Conservation (phyloP, 1,140 invertebrate species). For the Potamilus streckersoni region DNA sequence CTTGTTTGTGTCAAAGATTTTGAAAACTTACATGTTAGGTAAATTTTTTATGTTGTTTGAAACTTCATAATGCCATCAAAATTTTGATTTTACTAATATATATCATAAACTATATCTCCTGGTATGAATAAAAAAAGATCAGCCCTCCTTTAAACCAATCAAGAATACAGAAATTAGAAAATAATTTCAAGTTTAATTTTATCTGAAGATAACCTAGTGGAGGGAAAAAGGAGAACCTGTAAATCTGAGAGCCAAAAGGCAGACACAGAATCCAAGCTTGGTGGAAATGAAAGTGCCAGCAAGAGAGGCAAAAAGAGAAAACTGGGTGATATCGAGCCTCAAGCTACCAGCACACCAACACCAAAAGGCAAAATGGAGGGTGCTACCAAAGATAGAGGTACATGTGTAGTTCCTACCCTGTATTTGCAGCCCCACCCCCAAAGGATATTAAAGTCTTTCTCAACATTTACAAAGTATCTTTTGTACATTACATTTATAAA, state of each 20-base stretch:
- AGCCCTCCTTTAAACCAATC: no score
- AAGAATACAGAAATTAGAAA: not conserved
- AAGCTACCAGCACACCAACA: conserved; percentile 55
- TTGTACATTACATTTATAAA: no score
- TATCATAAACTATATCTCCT: no score
- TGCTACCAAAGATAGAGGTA: conserved; percentile 1
- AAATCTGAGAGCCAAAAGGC: conserved; percentile 9
- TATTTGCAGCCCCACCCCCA: no score
- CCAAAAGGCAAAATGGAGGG: conserved; percentile 37
- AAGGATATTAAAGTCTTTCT: no score
- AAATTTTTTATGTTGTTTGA: no score
- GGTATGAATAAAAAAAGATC: no score
- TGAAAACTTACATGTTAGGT: no score
- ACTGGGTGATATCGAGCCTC: conserved; percentile 29
- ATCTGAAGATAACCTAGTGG: conserved; percentile 49
- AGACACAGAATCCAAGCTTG: not conserved
- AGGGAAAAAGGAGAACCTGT: conserved; percentile 40
- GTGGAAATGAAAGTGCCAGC: not conserved
- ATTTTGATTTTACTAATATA: no score
- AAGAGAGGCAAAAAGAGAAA: conserved; percentile 29
- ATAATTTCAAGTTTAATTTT: conserved; percentile 2
- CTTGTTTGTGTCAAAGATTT: no score
- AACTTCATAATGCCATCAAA: no score
- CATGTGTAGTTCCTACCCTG: not conserved
- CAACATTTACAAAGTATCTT: no score